A percentile compares a stretch with the other conserved stretches of the same genome.
phyloP scores from a whole-genome alignment of 1,140 invertebrate species.

The Hylaeus volcanicus region DNA sequence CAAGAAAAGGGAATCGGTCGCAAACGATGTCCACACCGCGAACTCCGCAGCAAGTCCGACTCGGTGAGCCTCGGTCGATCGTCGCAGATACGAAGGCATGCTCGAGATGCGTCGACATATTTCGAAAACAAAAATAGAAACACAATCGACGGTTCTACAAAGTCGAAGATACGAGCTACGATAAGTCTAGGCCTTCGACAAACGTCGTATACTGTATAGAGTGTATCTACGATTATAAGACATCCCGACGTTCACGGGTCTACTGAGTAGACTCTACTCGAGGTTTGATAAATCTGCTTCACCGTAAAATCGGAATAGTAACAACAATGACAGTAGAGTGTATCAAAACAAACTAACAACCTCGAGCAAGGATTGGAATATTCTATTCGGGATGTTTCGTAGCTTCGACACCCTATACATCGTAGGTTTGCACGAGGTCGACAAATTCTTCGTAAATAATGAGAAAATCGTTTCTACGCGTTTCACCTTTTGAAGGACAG shows the following conservation, averaged over 20 bases:
- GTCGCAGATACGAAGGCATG: conserved; percentile 10
- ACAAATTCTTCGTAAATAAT: conserved; percentile 37
- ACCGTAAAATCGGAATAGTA: neutral
- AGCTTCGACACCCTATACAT: conserved; percentile 14
- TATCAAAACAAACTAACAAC: no score
- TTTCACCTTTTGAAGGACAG: neutral
- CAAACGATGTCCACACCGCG: neutral
- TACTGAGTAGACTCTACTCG: no score
- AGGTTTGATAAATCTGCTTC: no score
- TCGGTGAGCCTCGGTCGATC: neutral
- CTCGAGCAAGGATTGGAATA: no score
- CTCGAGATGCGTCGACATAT: neutral
- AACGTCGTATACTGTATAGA: neutral
- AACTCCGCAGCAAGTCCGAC: neutral
- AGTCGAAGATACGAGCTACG: conserved; percentile 2
- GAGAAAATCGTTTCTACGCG: neutral
- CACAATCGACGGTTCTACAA: neutral
- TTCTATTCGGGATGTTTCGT: conserved; percentile 27
- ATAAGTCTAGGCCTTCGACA: neutral
- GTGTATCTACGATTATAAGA: neutral
- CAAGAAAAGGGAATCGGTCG: no score
- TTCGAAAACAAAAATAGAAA: neutral
- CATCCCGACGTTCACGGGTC: neutral
- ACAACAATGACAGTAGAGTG: neutral
- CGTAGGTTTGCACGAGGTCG: conserved; percentile 1